phyloP scores from a whole-genome alignment of 2,113 vertebrate species.

The Bos indicus region DNA sequence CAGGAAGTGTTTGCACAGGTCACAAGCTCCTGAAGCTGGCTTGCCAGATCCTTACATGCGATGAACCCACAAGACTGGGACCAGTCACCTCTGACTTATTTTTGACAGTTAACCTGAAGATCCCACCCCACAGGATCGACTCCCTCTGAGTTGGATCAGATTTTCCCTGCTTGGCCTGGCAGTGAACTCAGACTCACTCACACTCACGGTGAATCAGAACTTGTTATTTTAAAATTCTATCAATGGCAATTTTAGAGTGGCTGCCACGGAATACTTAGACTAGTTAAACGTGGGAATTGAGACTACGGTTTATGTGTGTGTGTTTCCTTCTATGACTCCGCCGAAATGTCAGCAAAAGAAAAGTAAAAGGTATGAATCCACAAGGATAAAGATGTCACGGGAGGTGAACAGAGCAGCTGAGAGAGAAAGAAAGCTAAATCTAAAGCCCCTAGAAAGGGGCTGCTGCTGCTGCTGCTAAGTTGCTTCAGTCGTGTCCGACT shows the following conservation, averaged over 20 bases:
- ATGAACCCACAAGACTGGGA: neutral
- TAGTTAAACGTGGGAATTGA: neutral
- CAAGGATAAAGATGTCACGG: neutral
- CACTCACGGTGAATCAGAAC: neutral
- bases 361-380: neutral
- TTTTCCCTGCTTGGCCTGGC: neutral
- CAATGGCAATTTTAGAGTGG: neutral
- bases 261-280: neutral
- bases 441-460: neutral
- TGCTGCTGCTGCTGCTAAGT: too few relatives aligned
- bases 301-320: neutral
- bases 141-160: neutral
- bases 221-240: neutral
- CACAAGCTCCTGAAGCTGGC: neutral
- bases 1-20: neutral
- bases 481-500: too few relatives aligned
- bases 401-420: neutral
- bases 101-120: neutral
- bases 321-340: neutral
- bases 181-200: neutral
- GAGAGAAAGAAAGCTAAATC: neutral
- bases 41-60: neutral
- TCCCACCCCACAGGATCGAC: neutral
- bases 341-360: neutral
- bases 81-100: neutral